Evolutionary conservation across 2,113 vertebrate genomes (phyloP), one percentile per base, ranked within the genome.

Genomic region (Haemorhous mexicanus): DNA sequence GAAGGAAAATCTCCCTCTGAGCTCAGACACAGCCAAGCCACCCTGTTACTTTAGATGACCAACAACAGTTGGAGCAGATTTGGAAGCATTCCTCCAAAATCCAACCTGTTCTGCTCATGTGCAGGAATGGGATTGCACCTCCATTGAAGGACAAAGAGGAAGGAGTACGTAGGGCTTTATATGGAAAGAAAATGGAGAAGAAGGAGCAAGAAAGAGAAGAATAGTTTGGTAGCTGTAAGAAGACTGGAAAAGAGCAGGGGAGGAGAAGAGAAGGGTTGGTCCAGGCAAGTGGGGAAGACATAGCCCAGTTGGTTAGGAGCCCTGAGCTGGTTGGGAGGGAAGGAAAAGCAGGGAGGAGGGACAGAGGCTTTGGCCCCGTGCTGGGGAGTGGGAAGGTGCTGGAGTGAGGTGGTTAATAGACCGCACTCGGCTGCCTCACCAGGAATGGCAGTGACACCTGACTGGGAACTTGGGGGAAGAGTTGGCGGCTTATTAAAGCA

Each of bases 401-500:
- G 82, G 61, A 95, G 67, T 22, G 96, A 94, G 94, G 84, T 87
- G 74, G 90, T 91, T 96, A 96, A 96, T 50, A 87, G 94, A 46
- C 47, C 0, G 77, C 96, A 87, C 97, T 95, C 4, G 26, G 94
- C 95, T 97, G 96, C 92, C 84, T 97, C 86, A 55, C 94, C 47
- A 78, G 85, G 89, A 98, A 94, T 87, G 93, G 93, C 96, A 97
- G 79, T 97, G 97, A 97, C 96, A 98, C 96, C 96, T 97, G 96
- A 97, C 97, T 94, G 89, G 96, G 92, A 98, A 98, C 95, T 97
- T 95, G 97, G 97, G 97, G 97, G 97, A 97, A 96, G 97, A 97
- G 97, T 96, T 97, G 97, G 97, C 91, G 97, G 97, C 97, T 98
- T 98, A 98, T 98, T 98, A 98, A 98, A 98, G 98, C 96, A 95